Evolutionary conservation across 2,888 invertebrate species (phyloP).

Genomic region (Phengaris alcon): DNA sequence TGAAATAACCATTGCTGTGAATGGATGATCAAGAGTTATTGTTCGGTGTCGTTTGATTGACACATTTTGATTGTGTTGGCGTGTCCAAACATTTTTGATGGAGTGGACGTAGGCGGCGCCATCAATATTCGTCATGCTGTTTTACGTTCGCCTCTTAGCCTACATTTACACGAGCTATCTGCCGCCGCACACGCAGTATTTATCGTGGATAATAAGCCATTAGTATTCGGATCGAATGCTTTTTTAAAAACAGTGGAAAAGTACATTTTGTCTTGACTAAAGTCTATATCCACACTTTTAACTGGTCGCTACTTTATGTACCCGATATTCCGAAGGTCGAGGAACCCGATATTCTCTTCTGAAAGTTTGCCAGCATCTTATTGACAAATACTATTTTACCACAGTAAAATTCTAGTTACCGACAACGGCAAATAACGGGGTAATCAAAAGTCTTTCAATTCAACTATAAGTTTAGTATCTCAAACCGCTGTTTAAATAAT

Average conservation of each 20-base stretch:
- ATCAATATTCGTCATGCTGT: conserved; percentile 62
- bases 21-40: conserved; percentile 34
- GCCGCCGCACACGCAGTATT: not conserved
- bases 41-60: conserved; percentile 42
- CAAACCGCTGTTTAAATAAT: not conserved
- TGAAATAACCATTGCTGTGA: conserved; percentile 19
- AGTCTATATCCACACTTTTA: not conserved
- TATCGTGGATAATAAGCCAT: not conserved
- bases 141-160: conserved; percentile 50
- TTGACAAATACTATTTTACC: too few relatives aligned
- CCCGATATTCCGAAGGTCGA: too few relatives aligned
- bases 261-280: not conserved
- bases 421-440: too few relatives aligned
- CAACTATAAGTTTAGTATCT: not conserved
- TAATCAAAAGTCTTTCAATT: not conserved
- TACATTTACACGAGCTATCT: not conserved
- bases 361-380: too few relatives aligned
- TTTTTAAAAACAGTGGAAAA: not conserved
- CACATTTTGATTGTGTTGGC: conserved; percentile 48
- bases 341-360: too few relatives aligned
- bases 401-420: too few relatives aligned
- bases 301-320: too few relatives aligned
- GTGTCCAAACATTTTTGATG: conserved; percentile 51
- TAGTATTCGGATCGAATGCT: conserved; percentile 2
- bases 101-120: conserved; percentile 59